These are phyloP conservation scores for Cantharis rustica DNA, from an alignment of 2,888 invertebrate genomes.

Conservation along the genomic window DNA sequence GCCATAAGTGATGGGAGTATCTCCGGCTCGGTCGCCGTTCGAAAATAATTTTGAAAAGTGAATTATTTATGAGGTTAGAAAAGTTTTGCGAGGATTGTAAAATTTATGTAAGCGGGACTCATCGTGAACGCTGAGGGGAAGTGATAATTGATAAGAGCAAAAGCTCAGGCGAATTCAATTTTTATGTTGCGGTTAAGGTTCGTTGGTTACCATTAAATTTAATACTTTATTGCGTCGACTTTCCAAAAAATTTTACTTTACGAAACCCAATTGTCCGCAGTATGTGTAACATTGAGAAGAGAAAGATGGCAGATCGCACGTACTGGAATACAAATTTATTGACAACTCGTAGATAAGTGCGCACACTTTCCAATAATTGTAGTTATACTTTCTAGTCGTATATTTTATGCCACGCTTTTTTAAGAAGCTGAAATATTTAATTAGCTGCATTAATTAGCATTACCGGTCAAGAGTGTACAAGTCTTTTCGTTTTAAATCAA, in stretches of 20 bases:
- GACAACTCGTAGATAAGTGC: constrained; percentile 10
- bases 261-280: background rate
- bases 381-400: constrained; percentile 37
- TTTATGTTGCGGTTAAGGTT: constrained; percentile 40
- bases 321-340: constrained; percentile 8
- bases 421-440: constrained; percentile 30
- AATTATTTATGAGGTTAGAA: background rate
- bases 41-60: background rate
- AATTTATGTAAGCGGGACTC: constrained; percentile 12
- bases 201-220: constrained; percentile 30
- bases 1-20: background rate
- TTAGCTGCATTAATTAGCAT: constrained; percentile 34
- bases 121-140: constrained; percentile 20
- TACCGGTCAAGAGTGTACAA: constrained; percentile 18
- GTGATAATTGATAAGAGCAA: constrained; percentile 33
- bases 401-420: constrained; percentile 26
- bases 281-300: constrained; percentile 6
- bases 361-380: constrained; percentile 40
- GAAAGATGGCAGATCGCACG: constrained; percentile 9
- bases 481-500: constrained; percentile 31
- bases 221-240: constrained; percentile 11
- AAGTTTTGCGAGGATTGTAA: background rate
- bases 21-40: background rate
- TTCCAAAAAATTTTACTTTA: constrained; percentile 13
- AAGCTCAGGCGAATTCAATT: constrained; percentile 33